Evolutionary conservation across 2,113 vertebrate genomes (phyloP).

Genomic region (Crotalus helleri): DNA sequence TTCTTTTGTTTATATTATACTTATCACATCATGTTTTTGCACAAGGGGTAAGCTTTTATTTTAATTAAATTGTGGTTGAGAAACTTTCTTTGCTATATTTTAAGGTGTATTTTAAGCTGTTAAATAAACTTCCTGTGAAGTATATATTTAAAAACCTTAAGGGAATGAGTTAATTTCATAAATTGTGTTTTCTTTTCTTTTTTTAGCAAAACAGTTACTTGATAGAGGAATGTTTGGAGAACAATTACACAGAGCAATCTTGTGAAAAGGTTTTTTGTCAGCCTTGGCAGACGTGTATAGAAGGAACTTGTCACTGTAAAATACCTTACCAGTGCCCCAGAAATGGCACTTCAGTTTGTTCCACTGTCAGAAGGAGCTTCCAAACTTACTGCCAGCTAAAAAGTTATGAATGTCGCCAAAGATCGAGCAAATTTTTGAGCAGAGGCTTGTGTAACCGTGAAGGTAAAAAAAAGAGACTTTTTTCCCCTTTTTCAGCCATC

Average conservation of each 20-base stretch:
- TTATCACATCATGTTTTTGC: conserved; percentile 34
- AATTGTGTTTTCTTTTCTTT: not conserved
- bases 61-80: not conserved
- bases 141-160: not conserved
- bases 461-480: conserved; percentile 54
- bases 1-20: conserved; percentile 50
- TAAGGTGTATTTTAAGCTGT: not conserved
- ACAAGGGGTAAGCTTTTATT: conserved; percentile 66
- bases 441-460: conserved; percentile 43
- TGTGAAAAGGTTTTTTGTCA: conserved; percentile 81
- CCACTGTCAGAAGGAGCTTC: conserved; percentile 37
- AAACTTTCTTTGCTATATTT: not conserved
- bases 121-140: not conserved
- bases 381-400: conserved; percentile 77
- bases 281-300: conserved; percentile 78
- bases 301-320: conserved; percentile 73
- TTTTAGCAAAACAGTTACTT: conserved; percentile 14
- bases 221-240: conserved; percentile 65
- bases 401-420: conserved; percentile 68
- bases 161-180: not conserved
- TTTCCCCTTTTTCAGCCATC: not conserved
- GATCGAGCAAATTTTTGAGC: conserved; percentile 61
- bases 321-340: conserved; percentile 80
- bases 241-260: conserved; percentile 70
- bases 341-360: conserved; percentile 61